Percentiles rank a stretch among this genome's conserved stretches.
Conservation (phyloP, 2,113 vertebrate species). For the Python bivittatus region DNA sequence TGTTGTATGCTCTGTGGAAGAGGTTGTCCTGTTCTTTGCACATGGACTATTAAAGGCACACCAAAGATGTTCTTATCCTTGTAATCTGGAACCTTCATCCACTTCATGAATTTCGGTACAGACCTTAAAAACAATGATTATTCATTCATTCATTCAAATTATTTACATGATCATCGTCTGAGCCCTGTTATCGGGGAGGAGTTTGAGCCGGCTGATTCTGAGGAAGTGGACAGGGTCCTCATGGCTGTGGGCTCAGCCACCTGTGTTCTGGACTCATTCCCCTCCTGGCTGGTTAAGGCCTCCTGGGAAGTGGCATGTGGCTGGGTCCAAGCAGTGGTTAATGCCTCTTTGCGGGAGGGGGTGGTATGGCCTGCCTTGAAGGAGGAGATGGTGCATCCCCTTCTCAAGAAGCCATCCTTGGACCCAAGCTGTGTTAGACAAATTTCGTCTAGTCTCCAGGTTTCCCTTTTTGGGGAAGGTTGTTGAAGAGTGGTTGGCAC, state of each 20-base stretch:
- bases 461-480: not conserved
- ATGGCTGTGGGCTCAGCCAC: not conserved
- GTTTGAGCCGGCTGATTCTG: not conserved
- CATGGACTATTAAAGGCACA: conserved; percentile 94
- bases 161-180: not conserved
- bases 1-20: conserved; percentile 94
- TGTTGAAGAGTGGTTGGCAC: not conserved
- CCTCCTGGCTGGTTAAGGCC: not conserved
- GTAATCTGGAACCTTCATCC: conserved; percentile 97
- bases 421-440: not conserved
- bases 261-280: not conserved
- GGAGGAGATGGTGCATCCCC: not conserved
- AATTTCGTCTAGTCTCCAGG: not conserved
- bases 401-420: not conserved
- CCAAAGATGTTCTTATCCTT: conserved; percentile 96
- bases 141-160: not conserved
- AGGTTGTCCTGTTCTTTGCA: conserved; percentile 94
- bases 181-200: not conserved
- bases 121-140: conserved; percentile 77
- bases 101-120: conserved; percentile 98
- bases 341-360: not conserved
- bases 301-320: not conserved
- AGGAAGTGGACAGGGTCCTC: not conserved
- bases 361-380: not conserved
- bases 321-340: not conserved